These are phyloP conservation scores for Suricata suricatta DNA, from an alignment of 2,113 vertebrate genomes.

Conservation along the genomic window DNA sequence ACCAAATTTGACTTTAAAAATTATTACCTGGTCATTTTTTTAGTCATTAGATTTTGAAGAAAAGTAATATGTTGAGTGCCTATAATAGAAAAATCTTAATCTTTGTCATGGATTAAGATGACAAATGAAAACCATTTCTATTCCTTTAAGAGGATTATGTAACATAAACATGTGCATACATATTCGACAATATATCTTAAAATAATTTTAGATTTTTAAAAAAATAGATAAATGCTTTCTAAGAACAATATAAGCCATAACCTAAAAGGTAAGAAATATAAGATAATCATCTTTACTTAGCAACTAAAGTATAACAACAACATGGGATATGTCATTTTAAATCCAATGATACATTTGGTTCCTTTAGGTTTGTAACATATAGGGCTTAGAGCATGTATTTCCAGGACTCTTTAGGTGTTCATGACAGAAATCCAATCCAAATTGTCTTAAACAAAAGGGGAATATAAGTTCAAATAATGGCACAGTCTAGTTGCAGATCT, in stretches of 20 bases:
- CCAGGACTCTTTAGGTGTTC: not conserved
- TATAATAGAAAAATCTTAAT: not conserved
- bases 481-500: not conserved
- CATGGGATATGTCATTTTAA: not conserved
- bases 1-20: slow-evolving; percentile 41
- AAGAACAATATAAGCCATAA: not conserved
- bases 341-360: not conserved
- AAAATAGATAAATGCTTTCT: not conserved
- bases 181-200: not conserved
- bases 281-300: not conserved
- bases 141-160: not conserved
- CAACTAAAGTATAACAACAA: not conserved
- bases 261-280: not conserved
- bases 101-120: not conserved
- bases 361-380: not conserved
- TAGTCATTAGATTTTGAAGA: not conserved
- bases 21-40: slow-evolving; percentile 29
- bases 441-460: not conserved
- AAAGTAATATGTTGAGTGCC: not conserved
- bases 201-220: not conserved
- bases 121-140: not conserved
- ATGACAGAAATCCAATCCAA: not conserved
- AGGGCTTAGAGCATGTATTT: not conserved
- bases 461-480: not conserved
- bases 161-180: not conserved